Conservation (phyloP, 2,888 invertebrate genomes). For the Dynastes tityus region DNA sequence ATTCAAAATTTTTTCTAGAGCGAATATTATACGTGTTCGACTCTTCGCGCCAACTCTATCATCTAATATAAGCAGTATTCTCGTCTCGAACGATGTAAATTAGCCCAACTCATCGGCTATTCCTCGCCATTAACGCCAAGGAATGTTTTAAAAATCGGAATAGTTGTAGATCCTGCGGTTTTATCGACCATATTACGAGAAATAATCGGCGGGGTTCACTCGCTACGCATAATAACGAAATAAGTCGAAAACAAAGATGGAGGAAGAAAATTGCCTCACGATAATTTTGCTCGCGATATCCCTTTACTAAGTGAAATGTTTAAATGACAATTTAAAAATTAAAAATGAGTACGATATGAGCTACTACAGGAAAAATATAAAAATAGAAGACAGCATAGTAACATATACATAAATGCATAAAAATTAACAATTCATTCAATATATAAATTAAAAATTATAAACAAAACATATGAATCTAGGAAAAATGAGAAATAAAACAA, state of each 20-base stretch:
- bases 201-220: constrained; percentile 6
- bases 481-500: no score
- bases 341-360: no score
- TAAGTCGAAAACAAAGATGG: constrained; percentile 9
- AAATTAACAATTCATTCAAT: no score
- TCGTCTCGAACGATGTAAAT: constrained; percentile 1
- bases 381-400: no score
- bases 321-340: no score
- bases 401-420: no score
- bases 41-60: neutral
- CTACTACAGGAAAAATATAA: no score
- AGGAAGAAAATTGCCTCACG: no score
- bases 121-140: constrained; percentile 9
- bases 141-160: constrained; percentile 31
- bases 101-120: constrained; percentile 5
- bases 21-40: neutral
- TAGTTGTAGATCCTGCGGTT: constrained; percentile 23
- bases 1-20: neutral
- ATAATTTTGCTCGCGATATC: no score
- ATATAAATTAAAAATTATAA: no score
- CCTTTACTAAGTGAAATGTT: no score
- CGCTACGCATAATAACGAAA: constrained; percentile 4
- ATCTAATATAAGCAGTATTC: constrained; percentile 1
- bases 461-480: no score
- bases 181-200: constrained; percentile 7